Base-by-base conservation (phyloP, 2,797 vertebrate genomes). In the Thripadectes ignobilis region DNA sequence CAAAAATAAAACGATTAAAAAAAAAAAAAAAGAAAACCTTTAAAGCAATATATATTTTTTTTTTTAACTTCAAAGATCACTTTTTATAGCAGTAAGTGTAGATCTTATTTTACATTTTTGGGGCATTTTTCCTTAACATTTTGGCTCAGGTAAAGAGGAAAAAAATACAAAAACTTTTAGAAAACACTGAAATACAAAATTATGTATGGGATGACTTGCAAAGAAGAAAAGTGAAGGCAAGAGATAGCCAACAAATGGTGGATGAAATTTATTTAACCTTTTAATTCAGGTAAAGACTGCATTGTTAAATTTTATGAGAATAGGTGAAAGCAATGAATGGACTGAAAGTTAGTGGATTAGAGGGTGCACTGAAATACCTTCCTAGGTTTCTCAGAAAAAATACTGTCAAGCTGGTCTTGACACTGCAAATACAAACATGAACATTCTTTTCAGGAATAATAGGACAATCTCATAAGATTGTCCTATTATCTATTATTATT, bases 231-330 rank as follows among this genome's bases (percentile, higher is more conserved):
- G 24, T 3, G 17, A 89, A 93, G 26, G 22, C 15, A 62, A 51
- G n/a, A 84, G 30, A 29, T 27, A 63, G 6, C 4, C 84, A 69
- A 68, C 9, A 86, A 84, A 8, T 29, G 15, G 27, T 24, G 52
- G 58, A 54, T 32, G 1, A 71, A 77, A 68, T 89, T 63, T 85
- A 73, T 93, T 85, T 83, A 65, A 68, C 14, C 15, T 89, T 22
- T 72, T 46, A 80, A 9, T 68, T 81, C 36, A 66, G 14, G 7
- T 29, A 68, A 85, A 85, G 30, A 38, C 48, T 49, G 3, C 14
- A 45, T 38, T 73, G 16, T 26, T 81, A n/a, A 79, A 39, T 84
- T 95, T 92, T 90, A 69, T 38, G 36, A 88, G 18, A 61, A 63
- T 29, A 92, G 7, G 3, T 23, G 43, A 84, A 92, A 23, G 9